Conservation (phyloP, 2,113 vertebrate genomes). For the Myotis brandtii region DNA sequence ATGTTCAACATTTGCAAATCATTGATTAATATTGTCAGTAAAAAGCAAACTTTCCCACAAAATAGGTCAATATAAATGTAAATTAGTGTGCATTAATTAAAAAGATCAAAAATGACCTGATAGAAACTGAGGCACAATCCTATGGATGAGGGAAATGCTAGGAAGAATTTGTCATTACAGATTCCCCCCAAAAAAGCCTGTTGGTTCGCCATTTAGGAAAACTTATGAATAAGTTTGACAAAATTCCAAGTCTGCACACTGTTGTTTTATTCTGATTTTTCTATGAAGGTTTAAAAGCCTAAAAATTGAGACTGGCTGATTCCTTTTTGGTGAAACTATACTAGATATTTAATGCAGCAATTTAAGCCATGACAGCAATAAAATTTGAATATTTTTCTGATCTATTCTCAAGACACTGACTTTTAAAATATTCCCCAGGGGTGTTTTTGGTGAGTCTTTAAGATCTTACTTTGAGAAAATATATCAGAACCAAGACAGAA, state of each 20-base stretch:
- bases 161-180: neutral
- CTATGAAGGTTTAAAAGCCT: slow-evolving; percentile 14
- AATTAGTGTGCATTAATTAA: neutral
- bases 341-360: neutral
- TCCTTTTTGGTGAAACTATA: slow-evolving; percentile 10
- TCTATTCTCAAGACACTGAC: neutral
- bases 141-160: neutral
- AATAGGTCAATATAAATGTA: neutral
- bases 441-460: slow-evolving; percentile 18
- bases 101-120: neutral
- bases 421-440: neutral
- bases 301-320: neutral
- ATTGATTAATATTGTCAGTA: neutral
- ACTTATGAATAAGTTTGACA: neutral
- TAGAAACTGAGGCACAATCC: neutral
- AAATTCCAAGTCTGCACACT: neutral
- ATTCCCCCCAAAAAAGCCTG: neutral
- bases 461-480: slow-evolving; percentile 37
- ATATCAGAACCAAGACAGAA: slow-evolving; percentile 2
- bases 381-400: slow-evolving; percentile 43
- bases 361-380: slow-evolving; percentile 38
- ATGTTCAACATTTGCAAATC: neutral
- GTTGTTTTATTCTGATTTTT: neutral
- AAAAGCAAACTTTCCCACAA: neutral
- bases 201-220: neutral